These are phyloP conservation scores for Eurois occulta DNA, from an alignment of 2,888 invertebrate species.

Conservation along the genomic window DNA sequence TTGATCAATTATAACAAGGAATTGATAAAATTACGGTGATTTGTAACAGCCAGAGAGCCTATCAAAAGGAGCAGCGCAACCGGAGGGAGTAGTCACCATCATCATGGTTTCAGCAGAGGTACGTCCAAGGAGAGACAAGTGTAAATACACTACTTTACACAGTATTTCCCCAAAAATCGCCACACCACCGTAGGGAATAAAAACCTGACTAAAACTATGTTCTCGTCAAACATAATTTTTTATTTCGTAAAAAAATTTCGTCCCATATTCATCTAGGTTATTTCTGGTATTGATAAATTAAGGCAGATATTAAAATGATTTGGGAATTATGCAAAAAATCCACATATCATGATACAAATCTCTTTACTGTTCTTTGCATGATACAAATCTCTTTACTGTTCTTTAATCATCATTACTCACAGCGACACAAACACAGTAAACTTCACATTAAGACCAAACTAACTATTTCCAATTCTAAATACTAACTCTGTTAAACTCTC, in stretches of 20 bases:
- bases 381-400: not conserved
- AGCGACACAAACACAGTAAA: conserved; percentile 25
- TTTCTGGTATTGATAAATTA: not conserved
- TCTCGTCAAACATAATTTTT: not conserved
- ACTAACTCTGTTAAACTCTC: conserved; percentile 43
- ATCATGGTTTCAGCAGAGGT: not conserved
- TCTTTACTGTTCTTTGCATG: not conserved
- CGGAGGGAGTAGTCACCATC: not conserved
- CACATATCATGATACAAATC: not conserved
- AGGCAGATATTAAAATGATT: not conserved
- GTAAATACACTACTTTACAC: too few species aligned
- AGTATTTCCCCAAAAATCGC: not conserved
- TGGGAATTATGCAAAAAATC: not conserved
- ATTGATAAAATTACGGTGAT: not conserved
- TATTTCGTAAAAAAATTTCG: not conserved
- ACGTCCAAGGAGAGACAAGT: not conserved
- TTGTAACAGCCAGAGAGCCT: not conserved
- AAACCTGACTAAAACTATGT: not conserved
- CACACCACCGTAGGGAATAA: not conserved
- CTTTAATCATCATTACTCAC: conserved; percentile 1
- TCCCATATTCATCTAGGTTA: not conserved
- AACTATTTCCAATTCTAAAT: conserved; percentile 49
- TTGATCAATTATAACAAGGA: not conserved
- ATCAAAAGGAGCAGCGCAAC: not conserved
- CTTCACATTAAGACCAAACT: conserved; percentile 29